phyloP scores from a whole-genome alignment of 2,113 vertebrate species.

The Psettodes erumei region DNA sequence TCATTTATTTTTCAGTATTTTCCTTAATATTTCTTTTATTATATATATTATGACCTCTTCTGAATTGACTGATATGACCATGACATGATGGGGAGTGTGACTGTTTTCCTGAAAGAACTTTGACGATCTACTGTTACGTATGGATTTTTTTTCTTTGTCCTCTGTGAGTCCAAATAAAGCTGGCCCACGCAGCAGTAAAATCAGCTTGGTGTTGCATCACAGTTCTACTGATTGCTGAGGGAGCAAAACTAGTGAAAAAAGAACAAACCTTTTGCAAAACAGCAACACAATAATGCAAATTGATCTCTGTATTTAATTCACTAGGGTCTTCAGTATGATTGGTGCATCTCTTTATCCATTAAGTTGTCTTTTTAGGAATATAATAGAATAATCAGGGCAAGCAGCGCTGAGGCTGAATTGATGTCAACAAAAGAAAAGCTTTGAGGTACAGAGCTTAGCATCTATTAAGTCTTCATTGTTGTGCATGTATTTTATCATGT shows the following conservation, averaged over 20 bases:
- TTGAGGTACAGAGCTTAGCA: conserved; percentile 40
- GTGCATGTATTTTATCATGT: neutral
- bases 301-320: conserved; percentile 13
- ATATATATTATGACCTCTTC: too few relatives aligned
- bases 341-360: conserved; percentile 32
- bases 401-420: conserved; percentile 25
- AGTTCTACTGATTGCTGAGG: too few relatives aligned
- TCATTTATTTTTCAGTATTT: too few relatives aligned
- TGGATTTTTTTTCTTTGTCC: too few relatives aligned
- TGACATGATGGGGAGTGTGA: too few relatives aligned
- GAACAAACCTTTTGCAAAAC: neutral
- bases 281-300: conserved; percentile 8
- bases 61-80: too few relatives aligned
- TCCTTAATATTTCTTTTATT: too few relatives aligned
- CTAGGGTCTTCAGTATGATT: neutral
- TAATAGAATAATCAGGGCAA: conserved; percentile 3
- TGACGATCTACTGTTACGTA: too few relatives aligned
- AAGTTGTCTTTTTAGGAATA: conserved; percentile 12
- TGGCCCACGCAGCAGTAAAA: too few relatives aligned
- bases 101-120: too few relatives aligned
- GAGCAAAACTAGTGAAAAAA: neutral
- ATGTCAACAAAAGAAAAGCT: conserved; percentile 27
- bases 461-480: conserved; percentile 49
- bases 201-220: too few relatives aligned
- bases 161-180: too few relatives aligned